phyloP scores from a whole-genome alignment of 1,140 invertebrate species.

The Chironomus tepperi region DNA sequence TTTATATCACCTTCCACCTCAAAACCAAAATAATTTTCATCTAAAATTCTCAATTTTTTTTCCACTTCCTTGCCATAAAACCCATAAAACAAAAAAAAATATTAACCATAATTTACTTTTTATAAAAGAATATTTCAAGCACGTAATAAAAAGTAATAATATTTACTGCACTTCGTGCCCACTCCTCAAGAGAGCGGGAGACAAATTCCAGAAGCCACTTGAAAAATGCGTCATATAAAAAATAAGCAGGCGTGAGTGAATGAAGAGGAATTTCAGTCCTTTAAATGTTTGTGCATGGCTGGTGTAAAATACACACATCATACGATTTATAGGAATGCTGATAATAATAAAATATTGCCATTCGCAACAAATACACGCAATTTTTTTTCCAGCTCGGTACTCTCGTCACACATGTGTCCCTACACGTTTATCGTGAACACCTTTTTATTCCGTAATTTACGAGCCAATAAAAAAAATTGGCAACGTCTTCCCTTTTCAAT shows the following conservation, averaged over 20 bases:
- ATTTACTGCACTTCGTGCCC: slow-evolving; percentile 19
- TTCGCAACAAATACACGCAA: not conserved
- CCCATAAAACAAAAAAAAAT: no score
- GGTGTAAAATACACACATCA: not conserved
- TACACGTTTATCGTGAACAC: slow-evolving; percentile 10
- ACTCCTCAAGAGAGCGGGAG: not conserved
- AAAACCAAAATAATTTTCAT: no score
- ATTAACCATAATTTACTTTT: no score
- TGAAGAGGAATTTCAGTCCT: not conserved
- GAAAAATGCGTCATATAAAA: not conserved
- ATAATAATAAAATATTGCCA: slow-evolving; percentile 22
- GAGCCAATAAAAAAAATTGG: slow-evolving; percentile 13
- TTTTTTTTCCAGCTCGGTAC: no score
- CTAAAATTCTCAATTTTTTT: no score
- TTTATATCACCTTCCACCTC: no score
- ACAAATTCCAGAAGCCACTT: slow-evolving; percentile 6
- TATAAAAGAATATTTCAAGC: not conserved
- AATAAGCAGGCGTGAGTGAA: no score
- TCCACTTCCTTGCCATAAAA: no score
- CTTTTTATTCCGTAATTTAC: slow-evolving; percentile 23
- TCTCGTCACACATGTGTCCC: slow-evolving; percentile 13
- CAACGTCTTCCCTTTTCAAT: not conserved
- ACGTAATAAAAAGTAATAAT: slow-evolving; percentile 23
- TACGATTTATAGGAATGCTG: slow-evolving; percentile 9
- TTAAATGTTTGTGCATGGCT: not conserved